Percentiles rank a stretch among this genome's conserved stretches.
These are phyloP conservation scores for Dermochelys coriacea DNA, from an alignment of 2,797 vertebrate species.

Conservation along the genomic window DNA sequence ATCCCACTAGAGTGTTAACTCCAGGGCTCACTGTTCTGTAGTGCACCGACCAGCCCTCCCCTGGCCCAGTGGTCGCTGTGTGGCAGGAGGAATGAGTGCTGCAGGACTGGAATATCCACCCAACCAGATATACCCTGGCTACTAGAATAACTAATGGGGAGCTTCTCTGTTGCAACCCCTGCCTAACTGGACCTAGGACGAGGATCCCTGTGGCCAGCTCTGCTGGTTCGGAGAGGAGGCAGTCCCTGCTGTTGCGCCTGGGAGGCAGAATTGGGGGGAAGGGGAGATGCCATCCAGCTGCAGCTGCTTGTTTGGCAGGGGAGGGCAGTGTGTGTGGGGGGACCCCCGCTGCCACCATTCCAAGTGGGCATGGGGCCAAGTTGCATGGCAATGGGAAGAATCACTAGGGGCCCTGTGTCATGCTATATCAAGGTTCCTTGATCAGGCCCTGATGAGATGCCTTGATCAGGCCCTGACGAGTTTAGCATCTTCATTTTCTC, in stretches of 20 bases:
- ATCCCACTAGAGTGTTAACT: not conserved
- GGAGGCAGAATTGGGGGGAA: not conserved
- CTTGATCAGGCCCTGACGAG: constrained; percentile 11
- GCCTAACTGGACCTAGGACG: not conserved
- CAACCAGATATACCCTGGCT: not conserved
- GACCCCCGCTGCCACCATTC: not conserved
- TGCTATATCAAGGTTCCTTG: not conserved
- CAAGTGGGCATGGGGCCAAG: not conserved
- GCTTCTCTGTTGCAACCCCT: not conserved
- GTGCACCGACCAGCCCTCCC: not conserved
- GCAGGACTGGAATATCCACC: not conserved
- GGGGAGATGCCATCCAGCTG: too few relatives aligned
- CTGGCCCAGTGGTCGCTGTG: fast-evolving
- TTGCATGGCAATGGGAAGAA: not conserved
- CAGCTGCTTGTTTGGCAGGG: too few relatives aligned
- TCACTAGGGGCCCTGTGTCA: not conserved
- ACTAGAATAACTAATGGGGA: not conserved
- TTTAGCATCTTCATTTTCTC: constrained; percentile 8
- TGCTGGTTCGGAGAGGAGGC: not conserved
- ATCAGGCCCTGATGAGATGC: not conserved
- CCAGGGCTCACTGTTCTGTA: not conserved
- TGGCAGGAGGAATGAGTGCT: not conserved
- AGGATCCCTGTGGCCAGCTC: not conserved
- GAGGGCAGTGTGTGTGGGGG: not conserved
- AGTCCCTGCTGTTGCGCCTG: not conserved